Evolutionary conservation across 2,888 invertebrate genomes (phyloP).

Genomic region (Philaethria dido): DNA sequence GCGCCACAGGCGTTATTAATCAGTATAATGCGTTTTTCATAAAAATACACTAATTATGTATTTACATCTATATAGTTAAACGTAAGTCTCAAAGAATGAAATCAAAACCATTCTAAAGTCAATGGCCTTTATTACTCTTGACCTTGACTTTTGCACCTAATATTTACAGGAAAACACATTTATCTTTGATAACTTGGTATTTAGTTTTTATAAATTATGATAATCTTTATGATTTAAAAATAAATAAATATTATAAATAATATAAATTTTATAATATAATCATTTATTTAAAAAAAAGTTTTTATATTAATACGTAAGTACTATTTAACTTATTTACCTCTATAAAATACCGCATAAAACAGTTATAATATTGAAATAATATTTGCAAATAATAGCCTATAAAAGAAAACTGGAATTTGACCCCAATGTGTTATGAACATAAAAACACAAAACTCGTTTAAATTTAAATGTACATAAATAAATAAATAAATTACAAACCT

Average conservation of each 20-base stretch:
- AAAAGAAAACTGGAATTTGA: slow-evolving; percentile 57
- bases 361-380: not conserved
- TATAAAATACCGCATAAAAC: not conserved
- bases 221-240: too few species aligned
- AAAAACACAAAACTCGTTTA: not conserved
- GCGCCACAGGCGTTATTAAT: too few species aligned
- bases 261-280: too few species aligned
- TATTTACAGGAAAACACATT: not conserved
- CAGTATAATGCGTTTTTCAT: too few species aligned
- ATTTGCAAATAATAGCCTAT: slow-evolving; percentile 6
- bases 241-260: too few species aligned
- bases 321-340: not conserved
- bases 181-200: not conserved
- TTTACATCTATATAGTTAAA: too few species aligned
- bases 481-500: slow-evolving; percentile 56
- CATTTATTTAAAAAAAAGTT: too few species aligned
- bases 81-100: not conserved
- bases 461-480: slow-evolving; percentile 1
- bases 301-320: not conserved
- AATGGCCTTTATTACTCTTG: not conserved
- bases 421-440: slow-evolving; percentile 44
- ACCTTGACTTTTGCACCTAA: slow-evolving; percentile 10
- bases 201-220: too few species aligned
- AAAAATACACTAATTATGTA: too few species aligned
- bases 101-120: not conserved